phyloP scores from a whole-genome alignment of 2,797 vertebrate genomes.

The Ispidina picta region DNA sequence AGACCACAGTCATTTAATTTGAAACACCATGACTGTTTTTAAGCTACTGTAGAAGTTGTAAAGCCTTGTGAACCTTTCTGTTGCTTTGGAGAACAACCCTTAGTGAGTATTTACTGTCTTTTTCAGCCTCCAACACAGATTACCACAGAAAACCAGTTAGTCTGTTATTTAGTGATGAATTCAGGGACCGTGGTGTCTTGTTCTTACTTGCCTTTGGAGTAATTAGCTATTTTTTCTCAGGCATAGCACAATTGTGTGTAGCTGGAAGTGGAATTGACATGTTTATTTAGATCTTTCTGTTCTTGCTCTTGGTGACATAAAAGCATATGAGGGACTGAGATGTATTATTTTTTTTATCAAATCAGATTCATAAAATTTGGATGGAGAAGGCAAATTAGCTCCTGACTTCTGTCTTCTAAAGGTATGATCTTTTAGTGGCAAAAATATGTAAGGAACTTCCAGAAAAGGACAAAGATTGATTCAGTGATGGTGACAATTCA shows the following conservation, averaged over 20 bases:
- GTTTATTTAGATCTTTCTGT: not conserved
- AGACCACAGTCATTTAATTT: not conserved
- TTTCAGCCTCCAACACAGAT: not conserved
- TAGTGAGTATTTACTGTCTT: not conserved
- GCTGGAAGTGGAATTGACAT: not conserved
- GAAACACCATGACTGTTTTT: not conserved
- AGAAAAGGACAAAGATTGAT: not conserved
- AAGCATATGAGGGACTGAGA: not conserved
- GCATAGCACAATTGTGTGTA: not conserved
- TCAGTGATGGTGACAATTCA: not conserved
- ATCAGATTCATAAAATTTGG: not conserved
- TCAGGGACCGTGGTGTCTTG: not conserved
- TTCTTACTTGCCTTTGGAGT: not conserved
- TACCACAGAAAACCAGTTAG: not conserved
- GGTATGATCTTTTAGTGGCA: not conserved
- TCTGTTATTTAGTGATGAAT: not conserved
- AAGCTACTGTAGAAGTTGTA: not conserved
- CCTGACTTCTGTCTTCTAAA: not conserved
- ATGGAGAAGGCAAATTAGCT: not conserved
- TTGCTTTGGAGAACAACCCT: not conserved
- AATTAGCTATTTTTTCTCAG: conserved; percentile 5
- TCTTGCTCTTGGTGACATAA: not conserved
- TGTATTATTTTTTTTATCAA: not conserved
- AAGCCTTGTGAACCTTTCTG: not conserved
- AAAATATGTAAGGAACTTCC: not conserved